Base-by-base conservation (phyloP, 2,113 vertebrate species). In the Laticauda laticaudata region DNA sequence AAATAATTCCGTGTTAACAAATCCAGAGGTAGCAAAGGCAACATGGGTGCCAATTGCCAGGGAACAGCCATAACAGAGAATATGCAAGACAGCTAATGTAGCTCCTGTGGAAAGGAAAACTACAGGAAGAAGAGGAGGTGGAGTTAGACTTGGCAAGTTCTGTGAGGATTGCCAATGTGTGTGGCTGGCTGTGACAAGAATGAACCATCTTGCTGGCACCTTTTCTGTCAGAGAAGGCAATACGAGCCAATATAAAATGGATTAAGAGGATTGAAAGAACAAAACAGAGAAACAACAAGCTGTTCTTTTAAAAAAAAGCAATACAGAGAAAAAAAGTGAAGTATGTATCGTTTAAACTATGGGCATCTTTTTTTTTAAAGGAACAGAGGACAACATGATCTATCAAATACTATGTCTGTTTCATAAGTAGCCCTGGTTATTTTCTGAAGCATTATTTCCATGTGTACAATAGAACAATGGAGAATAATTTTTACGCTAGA, bases 81-180 rank as follows among this genome's bases (percentile, higher is more conserved):
- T 87, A 90, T 54, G 91, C 94, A 94, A 97, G 93, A 96, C 86
- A 88, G 54, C 95, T 95, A 95, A 96, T 94, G 93, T 95, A 96
- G 55, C 91, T 94, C 89, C 95, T 95, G 93, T 93, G 90, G 96
- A 93, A 96, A 95, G 92, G 93, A 96, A 96, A 96, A 94, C 92
- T 96, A 91, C 91, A 96, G 89, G 29, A 94, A 96, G 90, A 95
- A 89, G 93, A 94, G 94, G 93, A 94, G 8, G 23, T 94, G 93
- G 95, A 94, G 92, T 53, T 93, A 69, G 91, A 92, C 75, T 95
- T 93, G 94, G 96, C 96, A 95, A 96, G 87, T 94, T 94, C 96
- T 96, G 94, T 96, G 95, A 95, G 95, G 96, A 95, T 94, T 96
- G 94, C 92, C 96, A 96, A 96, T 97, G 95, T 95, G 95, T 94